Base-by-base conservation (phyloP, 2,797 vertebrate species). In the Bufotes viridis region DNA sequence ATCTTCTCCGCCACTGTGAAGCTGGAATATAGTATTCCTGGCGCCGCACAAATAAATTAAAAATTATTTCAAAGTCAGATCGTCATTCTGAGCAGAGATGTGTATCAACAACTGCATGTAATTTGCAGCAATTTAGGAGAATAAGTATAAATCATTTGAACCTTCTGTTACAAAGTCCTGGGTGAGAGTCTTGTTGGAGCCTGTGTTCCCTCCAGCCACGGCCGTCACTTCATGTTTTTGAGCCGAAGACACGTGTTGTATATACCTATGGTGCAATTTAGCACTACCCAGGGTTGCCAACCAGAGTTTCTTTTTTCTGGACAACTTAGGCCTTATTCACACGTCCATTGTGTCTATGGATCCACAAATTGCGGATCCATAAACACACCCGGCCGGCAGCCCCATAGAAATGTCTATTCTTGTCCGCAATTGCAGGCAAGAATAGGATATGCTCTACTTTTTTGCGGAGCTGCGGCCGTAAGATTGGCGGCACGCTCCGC, bases 111-210 rank as follows among this genome's bases (percentile, higher is more conserved):
- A 78, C 84, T 65, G 74, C 53, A 22, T 65, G 84, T 26, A 85
- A 85, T 78, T 67, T 85, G 84, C 84, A 78, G 51, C 24, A 78
- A 78, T 85, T 85, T 85, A 65, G 72, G 7, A 51, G 83, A 85
- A 85, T 72, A 76, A 85, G 83, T 85, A 63, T 85, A 78, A 85
- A 85, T 85, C 72, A 85, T 55, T 51, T 67, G 13, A 78, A 78
- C 58, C 70, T 78, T 53, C 58, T 78, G 74, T 51, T 65, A 26
- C 60, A 67, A 51, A 78, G 29, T 29, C 15, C 74, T 65, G 20
- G 55, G 58, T 60, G 53, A n/a, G 70, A 76, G 83, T 85, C 72
- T 78, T 85, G 84, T 85, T 67, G 84, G 15, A 78, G 84, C 84
- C 78, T 85, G 84, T 53, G 58, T 63, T 65, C 58, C 84, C 84